Percentiles rank a stretch among this genome's conserved stretches.
phyloP scores from a whole-genome alignment of 2,888 invertebrate species.

The Hetaerina titia region DNA sequence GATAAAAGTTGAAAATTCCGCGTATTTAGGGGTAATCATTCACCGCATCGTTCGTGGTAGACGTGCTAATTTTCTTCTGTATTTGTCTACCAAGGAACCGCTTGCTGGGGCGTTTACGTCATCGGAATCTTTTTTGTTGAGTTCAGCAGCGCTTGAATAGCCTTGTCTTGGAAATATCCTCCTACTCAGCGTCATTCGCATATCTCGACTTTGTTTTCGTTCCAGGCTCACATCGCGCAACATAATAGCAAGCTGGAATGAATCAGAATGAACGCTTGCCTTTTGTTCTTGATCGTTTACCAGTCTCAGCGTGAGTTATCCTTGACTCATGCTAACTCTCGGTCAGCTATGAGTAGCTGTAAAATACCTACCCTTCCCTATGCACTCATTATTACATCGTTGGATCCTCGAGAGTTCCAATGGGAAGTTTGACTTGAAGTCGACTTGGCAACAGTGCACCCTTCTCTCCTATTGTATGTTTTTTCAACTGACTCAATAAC shows the following conservation, averaged over 20 bases:
- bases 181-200: neutral
- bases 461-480: constrained; percentile 31
- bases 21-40: neutral
- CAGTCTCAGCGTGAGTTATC: neutral
- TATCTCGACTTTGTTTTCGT: neutral
- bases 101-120: constrained; percentile 9
- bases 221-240: neutral
- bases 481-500: constrained; percentile 51
- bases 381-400: neutral
- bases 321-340: constrained; percentile 4
- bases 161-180: constrained; percentile 16
- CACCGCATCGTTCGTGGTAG: neutral
- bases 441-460: constrained; percentile 40
- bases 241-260: neutral
- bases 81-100: neutral
- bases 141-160: neutral
- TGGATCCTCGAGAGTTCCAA: neutral
- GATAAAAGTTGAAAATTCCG: neutral
- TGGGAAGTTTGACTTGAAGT: neutral
- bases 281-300: neutral
- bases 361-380: neutral
- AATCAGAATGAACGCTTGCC: neutral
- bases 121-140: neutral
- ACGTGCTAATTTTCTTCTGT: neutral
- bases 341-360: neutral